phyloP scores from a whole-genome alignment of 2,797 vertebrate species.

The Babyrousa celebensis region DNA sequence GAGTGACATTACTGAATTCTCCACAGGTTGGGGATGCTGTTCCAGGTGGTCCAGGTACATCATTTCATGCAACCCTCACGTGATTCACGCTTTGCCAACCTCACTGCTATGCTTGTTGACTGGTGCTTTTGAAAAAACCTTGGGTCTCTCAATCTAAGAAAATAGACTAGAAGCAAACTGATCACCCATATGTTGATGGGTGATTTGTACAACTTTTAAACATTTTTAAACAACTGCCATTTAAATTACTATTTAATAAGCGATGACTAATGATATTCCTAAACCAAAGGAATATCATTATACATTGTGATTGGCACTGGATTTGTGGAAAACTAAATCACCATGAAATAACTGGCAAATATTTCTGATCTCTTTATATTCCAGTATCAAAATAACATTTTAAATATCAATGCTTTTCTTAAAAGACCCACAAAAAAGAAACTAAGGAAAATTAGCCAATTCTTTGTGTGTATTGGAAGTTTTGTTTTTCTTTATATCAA shows the following conservation, averaged over 20 bases:
- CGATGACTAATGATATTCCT: background rate
- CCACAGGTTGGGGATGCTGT: background rate
- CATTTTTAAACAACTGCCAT: background rate
- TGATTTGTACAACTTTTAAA: background rate
- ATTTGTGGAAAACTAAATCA: background rate
- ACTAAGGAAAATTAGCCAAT: background rate
- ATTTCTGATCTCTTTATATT: background rate
- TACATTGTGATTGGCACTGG: background rate
- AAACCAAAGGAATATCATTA: background rate
- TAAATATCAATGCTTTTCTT: background rate
- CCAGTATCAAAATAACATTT: background rate
- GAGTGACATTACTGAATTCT: background rate
- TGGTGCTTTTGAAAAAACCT: background rate
- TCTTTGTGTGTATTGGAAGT: background rate
- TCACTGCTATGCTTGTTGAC: background rate
- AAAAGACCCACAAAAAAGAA: background rate
- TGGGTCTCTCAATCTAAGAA: background rate
- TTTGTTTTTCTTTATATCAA: background rate
- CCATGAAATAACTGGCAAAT: background rate
- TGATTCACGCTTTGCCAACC: background rate
- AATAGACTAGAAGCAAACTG: background rate
- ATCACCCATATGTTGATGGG: background rate
- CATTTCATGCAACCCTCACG: background rate
- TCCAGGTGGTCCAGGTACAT: no score
- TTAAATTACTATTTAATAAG: background rate